phyloP scores from a whole-genome alignment of 2,888 invertebrate species.

The Macrophya alboannulata region DNA sequence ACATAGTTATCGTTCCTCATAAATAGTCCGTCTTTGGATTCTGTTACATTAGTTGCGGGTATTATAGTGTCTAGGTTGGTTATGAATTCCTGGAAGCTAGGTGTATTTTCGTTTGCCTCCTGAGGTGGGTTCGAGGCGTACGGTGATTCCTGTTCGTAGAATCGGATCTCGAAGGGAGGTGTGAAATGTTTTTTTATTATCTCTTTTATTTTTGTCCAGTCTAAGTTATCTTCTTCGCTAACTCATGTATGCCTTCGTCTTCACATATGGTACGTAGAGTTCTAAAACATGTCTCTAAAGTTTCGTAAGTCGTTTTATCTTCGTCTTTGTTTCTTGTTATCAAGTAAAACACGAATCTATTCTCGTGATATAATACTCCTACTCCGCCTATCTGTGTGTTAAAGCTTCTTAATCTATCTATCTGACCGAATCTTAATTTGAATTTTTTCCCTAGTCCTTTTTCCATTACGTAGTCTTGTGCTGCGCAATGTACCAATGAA shows the following conservation, averaged over 20 bases:
- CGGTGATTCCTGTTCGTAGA: not conserved
- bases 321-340: not conserved
- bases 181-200: not conserved
- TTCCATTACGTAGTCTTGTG: not conserved
- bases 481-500: not conserved
- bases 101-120: not conserved
- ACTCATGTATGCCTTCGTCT: not conserved
- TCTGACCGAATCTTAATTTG: not conserved
- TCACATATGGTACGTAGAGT: not conserved
- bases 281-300: not conserved
- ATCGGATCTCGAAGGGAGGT: not conserved
- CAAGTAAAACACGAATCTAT: not conserved
- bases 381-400: not conserved
- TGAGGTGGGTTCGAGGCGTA: not conserved
- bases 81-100: not conserved
- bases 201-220: not conserved
- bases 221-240: not conserved
- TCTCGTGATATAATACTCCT: not conserved
- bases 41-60: not conserved
- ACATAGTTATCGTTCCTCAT: constrained; percentile 25
- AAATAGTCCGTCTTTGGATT: constrained; percentile 29
- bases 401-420: not conserved
- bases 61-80: not conserved
- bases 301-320: not conserved
- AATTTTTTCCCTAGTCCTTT: not conserved